Evolutionary conservation across 2,888 invertebrate species (phyloP).

Genomic region (Sussaba pulchella): DNA sequence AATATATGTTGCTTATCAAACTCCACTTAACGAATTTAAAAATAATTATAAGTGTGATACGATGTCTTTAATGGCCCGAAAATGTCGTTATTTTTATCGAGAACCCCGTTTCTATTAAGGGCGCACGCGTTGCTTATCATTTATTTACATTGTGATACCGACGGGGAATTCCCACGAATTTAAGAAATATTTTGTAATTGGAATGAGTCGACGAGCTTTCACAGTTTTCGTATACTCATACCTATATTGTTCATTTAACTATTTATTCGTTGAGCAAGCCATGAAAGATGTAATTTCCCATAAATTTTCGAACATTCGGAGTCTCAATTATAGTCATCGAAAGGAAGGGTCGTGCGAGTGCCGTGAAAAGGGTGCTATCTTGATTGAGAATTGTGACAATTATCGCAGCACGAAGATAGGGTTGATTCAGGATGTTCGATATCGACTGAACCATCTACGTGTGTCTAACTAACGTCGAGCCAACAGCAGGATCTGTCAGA

Average conservation of each 20-base stretch:
- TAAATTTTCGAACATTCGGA: neutral
- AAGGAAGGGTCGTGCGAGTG: conserved; percentile 6
- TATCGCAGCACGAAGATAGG: conserved; percentile 48
- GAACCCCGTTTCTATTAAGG: too few relatives aligned
- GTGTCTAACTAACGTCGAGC: conserved; percentile 44
- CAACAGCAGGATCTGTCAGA: conserved; percentile 13
- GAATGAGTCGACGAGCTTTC: neutral
- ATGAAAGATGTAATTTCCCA: neutral
- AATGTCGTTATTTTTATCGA: too few relatives aligned
- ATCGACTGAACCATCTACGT: conserved; percentile 41
- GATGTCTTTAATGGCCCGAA: too few relatives aligned
- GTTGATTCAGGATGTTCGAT: conserved; percentile 51
- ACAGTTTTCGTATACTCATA: too few relatives aligned
- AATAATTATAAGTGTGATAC: too few relatives aligned
- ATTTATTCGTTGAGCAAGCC: neutral
- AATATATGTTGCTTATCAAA: too few relatives aligned
- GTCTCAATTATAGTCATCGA: conserved; percentile 26
- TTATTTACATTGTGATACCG: neutral
- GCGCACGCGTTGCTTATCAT: neutral
- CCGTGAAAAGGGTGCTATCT: conserved; percentile 36
- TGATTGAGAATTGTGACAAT: conserved; percentile 44
- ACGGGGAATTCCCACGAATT: neutral
- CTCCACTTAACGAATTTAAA: too few relatives aligned
- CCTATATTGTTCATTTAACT: neutral
- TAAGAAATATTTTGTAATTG: neutral